phyloP scores from a whole-genome alignment of 2,797 vertebrate genomes.

The Xiphophorus birchmanni region DNA sequence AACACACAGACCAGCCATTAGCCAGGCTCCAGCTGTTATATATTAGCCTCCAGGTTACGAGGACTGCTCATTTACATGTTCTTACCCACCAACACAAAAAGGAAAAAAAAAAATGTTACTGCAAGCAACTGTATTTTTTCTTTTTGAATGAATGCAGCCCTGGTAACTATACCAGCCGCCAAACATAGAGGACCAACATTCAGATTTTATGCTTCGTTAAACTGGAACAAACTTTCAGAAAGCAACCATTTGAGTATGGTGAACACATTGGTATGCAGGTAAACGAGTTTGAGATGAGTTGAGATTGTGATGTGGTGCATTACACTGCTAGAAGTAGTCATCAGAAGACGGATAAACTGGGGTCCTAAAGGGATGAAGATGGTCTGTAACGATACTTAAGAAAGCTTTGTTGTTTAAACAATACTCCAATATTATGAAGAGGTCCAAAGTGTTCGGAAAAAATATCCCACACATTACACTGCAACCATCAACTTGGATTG shows the following conservation, averaged over 20 bases:
- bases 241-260: background rate
- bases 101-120: background rate
- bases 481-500: background rate
- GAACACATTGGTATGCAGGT: background rate
- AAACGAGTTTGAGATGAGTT: background rate
- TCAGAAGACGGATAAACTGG: conserved; percentile 39
- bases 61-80: conserved; percentile 31
- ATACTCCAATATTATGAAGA: background rate
- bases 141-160: background rate
- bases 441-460: background rate
- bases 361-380: background rate
- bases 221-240: no score
- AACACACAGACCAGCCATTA: conserved; percentile 67
- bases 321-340: conserved; percentile 58
- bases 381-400: background rate
- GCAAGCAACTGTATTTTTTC: background rate
- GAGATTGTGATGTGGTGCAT: background rate
- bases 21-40: conserved; percentile 67
- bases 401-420: background rate
- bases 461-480: background rate
- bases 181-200: no score
- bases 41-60: conserved; percentile 46
- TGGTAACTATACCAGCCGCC: no score
- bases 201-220: no score
- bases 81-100: background rate